Conservation (phyloP, 2,113 vertebrate species). For the Micronisus gabar region DNA sequence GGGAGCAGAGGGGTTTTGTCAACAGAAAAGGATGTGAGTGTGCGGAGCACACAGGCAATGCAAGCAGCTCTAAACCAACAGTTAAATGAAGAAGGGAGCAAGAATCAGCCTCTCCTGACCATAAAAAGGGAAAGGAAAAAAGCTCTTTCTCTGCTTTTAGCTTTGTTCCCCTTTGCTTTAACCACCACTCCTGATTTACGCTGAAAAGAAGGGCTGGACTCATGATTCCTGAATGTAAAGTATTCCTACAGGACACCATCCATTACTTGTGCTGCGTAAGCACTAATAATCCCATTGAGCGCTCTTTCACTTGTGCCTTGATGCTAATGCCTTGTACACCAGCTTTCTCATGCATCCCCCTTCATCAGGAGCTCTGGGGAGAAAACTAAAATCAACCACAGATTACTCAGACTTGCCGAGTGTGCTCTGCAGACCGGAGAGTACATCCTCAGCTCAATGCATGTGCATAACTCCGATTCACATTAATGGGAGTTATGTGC, state of each 20-base stretch:
- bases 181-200: background rate
- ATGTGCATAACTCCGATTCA: background rate
- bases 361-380: constrained; percentile 9
- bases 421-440: background rate
- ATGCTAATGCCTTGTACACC: constrained; percentile 10
- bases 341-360: constrained; percentile 13
- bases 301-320: background rate
- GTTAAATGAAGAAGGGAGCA: background rate
- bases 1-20: accelerated
- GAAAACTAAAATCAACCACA: constrained; percentile 35
- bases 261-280: background rate
- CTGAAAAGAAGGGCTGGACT: background rate
- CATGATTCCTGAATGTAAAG: background rate
- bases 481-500: background rate
- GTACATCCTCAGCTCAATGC: background rate
- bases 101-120: background rate
- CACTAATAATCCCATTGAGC: constrained; percentile 12
- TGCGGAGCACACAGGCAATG: background rate
- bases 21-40: background rate
- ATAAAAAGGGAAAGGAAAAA: background rate
- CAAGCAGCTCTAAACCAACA: background rate
- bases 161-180: background rate
- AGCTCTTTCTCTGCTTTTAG: background rate
- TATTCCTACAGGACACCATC: constrained; percentile 1
- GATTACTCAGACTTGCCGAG: constrained; percentile 2